Percentiles rank a stretch among this genome's conserved stretches.
phyloP scores from a whole-genome alignment of 2,797 vertebrate species.

The Gymnothorax reevesii region DNA sequence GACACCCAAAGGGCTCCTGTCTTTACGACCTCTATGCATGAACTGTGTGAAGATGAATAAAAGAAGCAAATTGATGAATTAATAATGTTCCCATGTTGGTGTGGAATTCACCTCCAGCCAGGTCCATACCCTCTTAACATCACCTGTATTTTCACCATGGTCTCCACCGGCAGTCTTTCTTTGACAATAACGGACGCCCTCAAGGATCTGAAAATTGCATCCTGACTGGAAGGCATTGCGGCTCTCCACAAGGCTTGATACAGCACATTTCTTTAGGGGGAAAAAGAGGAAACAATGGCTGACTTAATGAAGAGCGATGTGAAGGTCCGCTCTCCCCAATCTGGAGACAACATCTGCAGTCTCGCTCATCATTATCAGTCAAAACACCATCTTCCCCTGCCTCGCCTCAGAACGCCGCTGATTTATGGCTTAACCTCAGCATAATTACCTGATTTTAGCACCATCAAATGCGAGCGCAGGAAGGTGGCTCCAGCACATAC shows the following conservation, averaged over 20 bases:
- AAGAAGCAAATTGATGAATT: neutral
- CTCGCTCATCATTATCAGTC: neutral
- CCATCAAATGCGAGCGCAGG: neutral
- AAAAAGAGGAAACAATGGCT: neutral
- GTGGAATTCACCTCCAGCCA: neutral
- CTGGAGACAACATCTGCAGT: neutral
- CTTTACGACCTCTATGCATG: neutral
- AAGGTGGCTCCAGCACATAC: neutral
- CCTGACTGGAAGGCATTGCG: neutral
- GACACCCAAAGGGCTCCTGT: neutral
- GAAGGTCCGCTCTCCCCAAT: neutral
- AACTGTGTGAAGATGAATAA: no score
- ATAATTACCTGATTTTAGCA: neutral
- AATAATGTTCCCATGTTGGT: neutral
- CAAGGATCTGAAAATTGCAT: neutral
- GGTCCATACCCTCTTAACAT: neutral
- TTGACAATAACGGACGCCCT: neutral
- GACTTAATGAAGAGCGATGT: slow-evolving; percentile 1
- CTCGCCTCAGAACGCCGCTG: neutral
- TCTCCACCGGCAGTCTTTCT: neutral
- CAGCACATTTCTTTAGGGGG: neutral
- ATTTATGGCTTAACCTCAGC: neutral
- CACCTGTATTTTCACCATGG: neutral
- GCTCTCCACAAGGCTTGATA: neutral
- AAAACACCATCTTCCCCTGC: neutral